Evolutionary conservation across 1,140 invertebrate genomes (phyloP).

Genomic region (Archivesica marissinica): DNA sequence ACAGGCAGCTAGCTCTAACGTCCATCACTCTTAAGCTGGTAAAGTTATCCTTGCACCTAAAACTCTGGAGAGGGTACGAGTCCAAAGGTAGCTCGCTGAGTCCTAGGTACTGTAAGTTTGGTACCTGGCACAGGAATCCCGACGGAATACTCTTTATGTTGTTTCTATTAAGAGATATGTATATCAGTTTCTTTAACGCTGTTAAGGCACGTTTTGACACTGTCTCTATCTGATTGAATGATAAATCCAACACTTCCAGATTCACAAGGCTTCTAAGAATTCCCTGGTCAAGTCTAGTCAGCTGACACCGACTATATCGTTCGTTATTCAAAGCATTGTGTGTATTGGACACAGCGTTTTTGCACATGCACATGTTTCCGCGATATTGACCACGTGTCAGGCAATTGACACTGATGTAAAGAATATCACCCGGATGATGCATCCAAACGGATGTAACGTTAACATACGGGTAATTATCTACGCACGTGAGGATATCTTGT

Average conservation of each 20-base stretch:
- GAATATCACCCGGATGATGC: background rate
- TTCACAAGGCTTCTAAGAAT: background rate
- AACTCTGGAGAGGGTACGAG: background rate
- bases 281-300: background rate
- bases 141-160: constrained; percentile 3
- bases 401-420: constrained; percentile 38
- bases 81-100: background rate
- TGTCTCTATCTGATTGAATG: constrained; percentile 7
- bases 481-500: background rate
- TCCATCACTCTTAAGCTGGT: background rate
- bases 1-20: background rate
- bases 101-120: constrained; percentile 8
- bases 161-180: constrained; percentile 24
- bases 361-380: background rate
- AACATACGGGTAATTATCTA: constrained; percentile 4
- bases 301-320: background rate
- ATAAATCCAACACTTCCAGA: constrained; percentile 54
- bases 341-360: background rate
- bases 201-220: background rate
- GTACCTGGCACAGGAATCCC: constrained; percentile 14
- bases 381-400: background rate
- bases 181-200: constrained; percentile 30
- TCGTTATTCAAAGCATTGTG: background rate
- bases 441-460: constrained; percentile 41
- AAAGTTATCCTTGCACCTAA: constrained; percentile 43